Conservation (phyloP, 1,140 invertebrate species). For the Stratiolaelaps scimitus region DNA sequence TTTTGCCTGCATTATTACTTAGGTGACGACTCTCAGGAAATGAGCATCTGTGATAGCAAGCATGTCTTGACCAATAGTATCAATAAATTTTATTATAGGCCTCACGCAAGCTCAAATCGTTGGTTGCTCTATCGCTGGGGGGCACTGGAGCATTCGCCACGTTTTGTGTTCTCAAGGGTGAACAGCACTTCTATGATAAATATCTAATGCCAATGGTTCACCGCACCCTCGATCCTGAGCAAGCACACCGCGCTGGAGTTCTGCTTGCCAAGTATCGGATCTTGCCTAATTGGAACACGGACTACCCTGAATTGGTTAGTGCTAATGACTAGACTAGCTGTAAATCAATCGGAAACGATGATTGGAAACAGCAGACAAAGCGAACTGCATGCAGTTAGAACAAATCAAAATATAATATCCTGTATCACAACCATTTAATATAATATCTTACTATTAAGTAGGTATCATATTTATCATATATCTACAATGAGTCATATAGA, state of each 20-base stretch:
- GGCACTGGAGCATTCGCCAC: conserved; percentile 28
- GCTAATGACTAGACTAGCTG: neutral
- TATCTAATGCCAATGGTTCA: conserved; percentile 31
- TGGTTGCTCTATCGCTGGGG: neutral
- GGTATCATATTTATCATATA: too few species aligned
- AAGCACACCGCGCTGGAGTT: conserved; percentile 34
- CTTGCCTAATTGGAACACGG: conserved; percentile 14
- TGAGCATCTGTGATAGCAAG: too few species aligned
- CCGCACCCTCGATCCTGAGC: conserved; percentile 37
- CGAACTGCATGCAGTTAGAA: too few species aligned
- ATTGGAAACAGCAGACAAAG: too few species aligned
- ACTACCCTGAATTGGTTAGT: conserved; percentile 16
- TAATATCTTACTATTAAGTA: too few species aligned
- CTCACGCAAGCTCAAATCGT: conserved; percentile 1
- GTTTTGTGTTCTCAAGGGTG: conserved; percentile 12
- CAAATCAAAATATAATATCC: too few species aligned
- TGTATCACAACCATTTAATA: too few species aligned
- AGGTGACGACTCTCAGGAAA: too few species aligned
- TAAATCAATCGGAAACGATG: too few species aligned
- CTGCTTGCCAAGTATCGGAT: conserved; percentile 18
- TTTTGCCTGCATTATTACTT: too few species aligned
- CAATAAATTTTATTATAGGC: conserved; percentile 21
- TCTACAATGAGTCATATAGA: too few species aligned
- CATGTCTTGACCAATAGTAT: too few species aligned
- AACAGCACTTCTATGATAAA: conserved; percentile 17